These are phyloP conservation scores for Phenganax marumi DNA, from an alignment of 92 coral and sea anemone genomes.

Conservation along the genomic window DNA sequence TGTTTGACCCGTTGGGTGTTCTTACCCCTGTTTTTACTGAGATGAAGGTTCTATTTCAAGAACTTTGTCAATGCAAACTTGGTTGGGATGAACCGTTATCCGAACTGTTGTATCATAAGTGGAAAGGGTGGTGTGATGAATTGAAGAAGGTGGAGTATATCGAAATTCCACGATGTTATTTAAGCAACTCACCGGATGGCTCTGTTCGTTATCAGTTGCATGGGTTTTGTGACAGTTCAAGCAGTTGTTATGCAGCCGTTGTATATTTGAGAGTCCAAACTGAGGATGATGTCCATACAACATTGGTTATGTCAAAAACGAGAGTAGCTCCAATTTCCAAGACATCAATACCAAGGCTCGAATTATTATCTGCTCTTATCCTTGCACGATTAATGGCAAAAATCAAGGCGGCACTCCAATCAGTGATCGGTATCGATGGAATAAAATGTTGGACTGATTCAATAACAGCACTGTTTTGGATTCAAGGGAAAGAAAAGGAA, in stretches of 20 bases:
- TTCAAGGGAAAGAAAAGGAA: slow-evolving; percentile 13
- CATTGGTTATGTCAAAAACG: slow-evolving; percentile 5
- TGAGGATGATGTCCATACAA: not conserved
- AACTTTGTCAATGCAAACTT: slow-evolving; percentile 23
- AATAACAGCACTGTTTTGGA: slow-evolving; percentile 22
- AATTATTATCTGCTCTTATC: slow-evolving; percentile 33
- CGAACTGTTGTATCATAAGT: slow-evolving; percentile 35
- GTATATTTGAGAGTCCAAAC: slow-evolving; percentile 42
- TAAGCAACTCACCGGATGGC: slow-evolving; percentile 4
- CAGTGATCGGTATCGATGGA: slow-evolving; percentile 2
- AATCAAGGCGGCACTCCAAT: slow-evolving; percentile 38
- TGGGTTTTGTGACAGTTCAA: slow-evolving; percentile 57
- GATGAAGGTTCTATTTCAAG: slow-evolving; percentile 55
- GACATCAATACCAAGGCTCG: slow-evolving; percentile 22
- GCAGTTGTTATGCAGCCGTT: slow-evolving; percentile 55
- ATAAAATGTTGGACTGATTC: slow-evolving; percentile 37
- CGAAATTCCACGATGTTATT: slow-evolving; percentile 47
- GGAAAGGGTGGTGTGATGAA: slow-evolving; percentile 41
- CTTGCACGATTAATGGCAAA: slow-evolving; percentile 40
- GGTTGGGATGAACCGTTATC: slow-evolving; percentile 43
- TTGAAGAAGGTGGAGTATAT: slow-evolving; percentile 22
- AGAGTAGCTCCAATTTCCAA: slow-evolving; percentile 24
- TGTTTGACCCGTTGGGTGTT: slow-evolving; percentile 60
- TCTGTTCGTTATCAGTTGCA: slow-evolving; percentile 50
- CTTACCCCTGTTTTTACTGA: slow-evolving; percentile 53